Evolutionary conservation across 2,113 vertebrate genomes (phyloP), one percentile per base, ranked within the genome.

Genomic region (Oophaga pumilio): DNA sequence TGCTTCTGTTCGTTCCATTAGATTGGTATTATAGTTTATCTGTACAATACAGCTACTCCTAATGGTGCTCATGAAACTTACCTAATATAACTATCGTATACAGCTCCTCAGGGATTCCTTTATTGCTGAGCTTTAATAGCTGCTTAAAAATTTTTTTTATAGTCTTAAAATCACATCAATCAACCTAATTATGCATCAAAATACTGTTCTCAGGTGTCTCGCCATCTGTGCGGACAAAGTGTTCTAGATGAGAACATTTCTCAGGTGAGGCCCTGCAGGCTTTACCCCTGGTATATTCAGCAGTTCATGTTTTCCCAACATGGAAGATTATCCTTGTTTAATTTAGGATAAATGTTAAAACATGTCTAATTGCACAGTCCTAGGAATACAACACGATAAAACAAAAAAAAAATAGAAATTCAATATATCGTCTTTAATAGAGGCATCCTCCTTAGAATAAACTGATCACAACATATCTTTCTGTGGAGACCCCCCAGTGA

Each of bases 121-220:
- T 50, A 53, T 82, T 53, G 81, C 22, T 17, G 43, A 14, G 8
- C 33, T 52, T 59, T 24, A 59, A 33, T 50, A 17, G 81, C 81
- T 24, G 81, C 22, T 68, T 52, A 68, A 69, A 68, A 13, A 69
- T n/a, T n/a, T n/a, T n/a, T n/a, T 68, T 68, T 49, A 20, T 49
- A 82, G 33, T 64, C 28, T 24, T 20, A 43, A 66, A 68, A 82
- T 53, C 62, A 17, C 62, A 68, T 68, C 62, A 68, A 49, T 82
- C 62, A 69, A 24, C 80, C 50, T 82, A 82, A 82, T 68, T 68
- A 82, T 24, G 26, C 77, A 80, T 59, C 77, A 59, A 28, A 79
- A 59, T 80, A 14, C 24, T 5, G 56, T 60, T 80, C 77, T 57
- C 77, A 4, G 77, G 77, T 24, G 57, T 80, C 53, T 3, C 18